A percentile compares a stretch with the other conserved stretches of the same genome.
These are phyloP conservation scores for Beaufortia kweichowensis DNA, from an alignment of 2,113 vertebrate genomes.

Conservation along the genomic window DNA sequence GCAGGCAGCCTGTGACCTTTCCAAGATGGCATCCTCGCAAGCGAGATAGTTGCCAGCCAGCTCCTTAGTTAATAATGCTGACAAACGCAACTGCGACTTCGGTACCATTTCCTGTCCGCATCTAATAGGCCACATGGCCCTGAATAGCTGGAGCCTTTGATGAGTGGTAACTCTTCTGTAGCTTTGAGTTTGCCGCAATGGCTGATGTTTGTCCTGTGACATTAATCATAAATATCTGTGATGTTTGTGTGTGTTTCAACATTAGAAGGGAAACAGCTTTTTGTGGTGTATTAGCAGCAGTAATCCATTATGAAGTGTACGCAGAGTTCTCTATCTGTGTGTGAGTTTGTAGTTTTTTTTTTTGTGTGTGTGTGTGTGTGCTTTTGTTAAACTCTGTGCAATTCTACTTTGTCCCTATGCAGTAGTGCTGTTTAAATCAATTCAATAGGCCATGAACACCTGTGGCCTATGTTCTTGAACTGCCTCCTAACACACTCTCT, in stretches of 20 bases:
- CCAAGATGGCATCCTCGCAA: conserved; percentile 56
- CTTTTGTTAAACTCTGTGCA: conserved; percentile 15
- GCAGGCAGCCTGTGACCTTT: conserved; percentile 70
- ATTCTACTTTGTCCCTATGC: background rate
- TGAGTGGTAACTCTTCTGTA: conserved; percentile 45
- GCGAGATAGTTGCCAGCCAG: conserved; percentile 65
- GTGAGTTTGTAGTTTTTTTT: conserved; percentile 31
- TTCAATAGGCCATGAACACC: conserved; percentile 11
- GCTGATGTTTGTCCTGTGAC: conserved; percentile 49
- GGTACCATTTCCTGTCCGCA: conserved; percentile 47
- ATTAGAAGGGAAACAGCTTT: conserved; percentile 38
- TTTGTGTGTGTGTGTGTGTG: conserved; percentile 27
- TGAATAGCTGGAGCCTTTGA: conserved; percentile 31
- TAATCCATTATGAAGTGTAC: conserved; percentile 31
- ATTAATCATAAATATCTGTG: conserved; percentile 46
- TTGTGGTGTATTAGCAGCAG: conserved; percentile 24
- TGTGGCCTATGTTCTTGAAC: conserved; percentile 24
- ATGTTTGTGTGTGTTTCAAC: conserved; percentile 14
- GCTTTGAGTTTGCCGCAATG: conserved; percentile 23
- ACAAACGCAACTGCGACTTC: conserved; percentile 47
- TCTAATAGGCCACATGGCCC: conserved; percentile 46
- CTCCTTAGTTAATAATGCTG: conserved; percentile 58
- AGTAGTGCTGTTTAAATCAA: conserved; percentile 33
- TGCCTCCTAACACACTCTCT: background rate
- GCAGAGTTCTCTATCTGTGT: background rate